These are phyloP conservation scores for Phenganax marumi DNA, from an alignment of 92 coral and sea anemone genomes.

Conservation along the genomic window DNA sequence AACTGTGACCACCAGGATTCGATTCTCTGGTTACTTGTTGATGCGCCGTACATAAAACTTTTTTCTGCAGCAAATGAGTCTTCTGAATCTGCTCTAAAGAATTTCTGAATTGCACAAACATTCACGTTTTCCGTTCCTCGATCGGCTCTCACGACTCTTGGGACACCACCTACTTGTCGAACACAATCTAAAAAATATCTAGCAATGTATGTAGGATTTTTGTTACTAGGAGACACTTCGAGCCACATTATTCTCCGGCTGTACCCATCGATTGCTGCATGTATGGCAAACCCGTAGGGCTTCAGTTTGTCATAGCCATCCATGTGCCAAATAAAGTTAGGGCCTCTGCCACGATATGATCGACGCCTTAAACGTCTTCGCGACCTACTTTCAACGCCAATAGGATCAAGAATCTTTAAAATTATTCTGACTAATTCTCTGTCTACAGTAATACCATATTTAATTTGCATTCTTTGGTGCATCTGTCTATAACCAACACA, in stretches of 20 bases:
- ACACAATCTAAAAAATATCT: background rate
- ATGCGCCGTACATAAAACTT: background rate
- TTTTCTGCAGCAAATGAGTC: conserved; percentile 4
- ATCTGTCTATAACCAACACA: conserved; percentile 43
- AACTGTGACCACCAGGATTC: background rate
- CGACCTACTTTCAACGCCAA: conserved; percentile 30
- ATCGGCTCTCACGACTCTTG: background rate
- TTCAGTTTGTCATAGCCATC: conserved; percentile 8
- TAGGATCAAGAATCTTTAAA: conserved; percentile 40
- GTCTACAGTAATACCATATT: conserved; percentile 29
- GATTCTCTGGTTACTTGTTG: background rate
- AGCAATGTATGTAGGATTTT: background rate
- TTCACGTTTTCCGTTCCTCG: background rate
- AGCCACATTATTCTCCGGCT: background rate
- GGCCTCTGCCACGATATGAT: background rate
- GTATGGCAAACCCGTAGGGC: background rate
- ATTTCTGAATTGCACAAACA: background rate
- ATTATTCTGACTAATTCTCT: conserved; percentile 32
- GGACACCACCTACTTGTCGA: background rate
- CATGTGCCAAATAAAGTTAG: conserved; percentile 2
- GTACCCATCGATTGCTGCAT: background rate
- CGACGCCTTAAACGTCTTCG: conserved; percentile 24
- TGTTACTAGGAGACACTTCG: background rate
- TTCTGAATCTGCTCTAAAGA: conserved; percentile 5
- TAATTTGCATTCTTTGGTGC: conserved; percentile 33